Percentiles rank a stretch among this genome's conserved stretches.
These are phyloP conservation scores for Colinus virginianus DNA, from an alignment of 2,113 vertebrate species.

Conservation along the genomic window DNA sequence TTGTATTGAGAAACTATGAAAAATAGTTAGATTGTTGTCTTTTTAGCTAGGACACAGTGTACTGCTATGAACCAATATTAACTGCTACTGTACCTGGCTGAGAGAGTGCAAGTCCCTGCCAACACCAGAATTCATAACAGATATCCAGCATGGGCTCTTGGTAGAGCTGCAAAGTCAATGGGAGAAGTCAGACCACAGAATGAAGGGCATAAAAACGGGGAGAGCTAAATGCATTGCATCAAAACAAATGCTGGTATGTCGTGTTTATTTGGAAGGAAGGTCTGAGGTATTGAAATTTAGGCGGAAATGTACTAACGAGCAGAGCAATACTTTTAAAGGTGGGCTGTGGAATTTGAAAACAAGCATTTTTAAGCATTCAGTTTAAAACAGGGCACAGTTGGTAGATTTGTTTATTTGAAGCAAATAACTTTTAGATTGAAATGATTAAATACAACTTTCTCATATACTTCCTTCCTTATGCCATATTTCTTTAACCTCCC, in stretches of 20 bases:
- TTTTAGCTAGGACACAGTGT: not conserved
- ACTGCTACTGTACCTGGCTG: not conserved
- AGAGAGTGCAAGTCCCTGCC: not conserved
- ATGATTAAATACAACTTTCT: not conserved
- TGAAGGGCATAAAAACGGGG: accelerated
- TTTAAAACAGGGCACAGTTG: not conserved
- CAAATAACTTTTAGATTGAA: not conserved
- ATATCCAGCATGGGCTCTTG: not conserved
- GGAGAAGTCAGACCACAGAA: not conserved
- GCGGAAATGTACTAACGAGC: not conserved
- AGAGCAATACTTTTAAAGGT: not conserved
- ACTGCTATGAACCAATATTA: not conserved
- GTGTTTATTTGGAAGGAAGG: not conserved
- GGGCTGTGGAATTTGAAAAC: not conserved
- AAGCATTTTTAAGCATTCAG: not conserved
- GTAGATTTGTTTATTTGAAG: not conserved
- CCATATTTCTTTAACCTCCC: not conserved
- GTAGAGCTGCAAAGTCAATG: not conserved
- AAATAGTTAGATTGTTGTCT: not conserved
- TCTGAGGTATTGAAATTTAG: not conserved
- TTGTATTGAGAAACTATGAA: not conserved
- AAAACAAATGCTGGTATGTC: not conserved
- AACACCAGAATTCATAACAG: not conserved
- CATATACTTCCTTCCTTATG: not conserved
- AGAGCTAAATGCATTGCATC: not conserved